Base-by-base conservation (phyloP, 2,113 vertebrate species). In the Rhinolophus sinicus region DNA sequence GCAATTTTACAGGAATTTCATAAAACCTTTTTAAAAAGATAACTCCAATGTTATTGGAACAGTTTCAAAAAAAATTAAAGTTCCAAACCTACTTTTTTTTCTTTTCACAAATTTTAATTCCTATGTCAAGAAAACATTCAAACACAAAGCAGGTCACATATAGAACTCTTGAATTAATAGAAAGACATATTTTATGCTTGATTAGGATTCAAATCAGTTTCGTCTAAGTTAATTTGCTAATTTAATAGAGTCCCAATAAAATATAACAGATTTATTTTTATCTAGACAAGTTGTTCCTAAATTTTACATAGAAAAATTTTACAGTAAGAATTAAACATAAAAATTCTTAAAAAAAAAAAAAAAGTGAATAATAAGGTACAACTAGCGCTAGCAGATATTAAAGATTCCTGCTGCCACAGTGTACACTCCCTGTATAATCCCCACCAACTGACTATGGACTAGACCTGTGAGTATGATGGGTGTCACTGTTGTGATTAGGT, bases 1-100 rank as follows among this genome's bases (percentile, higher is more conserved):
- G 85, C 56, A 93, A 92, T 65, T 83, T 92, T 96, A 93, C 9
- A 88, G 22, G 19, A 80, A 91, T 95, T 91, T 96, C 19, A 13
- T 70, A 84, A 83, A 83, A 77, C 22, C n/a, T 64, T 81, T 90
- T 10, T 58, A 69, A 70, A 86, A 88, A 70, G 38, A 50, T 62
- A 67, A 80, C 28, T 72, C 40, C 15, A 54, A 33, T 52, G 30
- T 19, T 58, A 56, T 78, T 81, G 50, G 22, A 95, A 81, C 13
- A 64, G 2, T 92, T 85, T 81, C 50, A 85, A 89, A 54, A 75
- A 75, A 94, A 94, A 77, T 38, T 83, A 78, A 89, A 73, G 40
- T 16, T 78, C 21, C 44, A 95, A 94, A 60, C 22, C 4, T 6
- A 26, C 44, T 18, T 76, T 65, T 83, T 83, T 84, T 58, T 67